Evolutionary conservation across 2,888 invertebrate species (phyloP), one percentile per base, ranked within the genome.

Genomic region (Microctonus brassicae): DNA sequence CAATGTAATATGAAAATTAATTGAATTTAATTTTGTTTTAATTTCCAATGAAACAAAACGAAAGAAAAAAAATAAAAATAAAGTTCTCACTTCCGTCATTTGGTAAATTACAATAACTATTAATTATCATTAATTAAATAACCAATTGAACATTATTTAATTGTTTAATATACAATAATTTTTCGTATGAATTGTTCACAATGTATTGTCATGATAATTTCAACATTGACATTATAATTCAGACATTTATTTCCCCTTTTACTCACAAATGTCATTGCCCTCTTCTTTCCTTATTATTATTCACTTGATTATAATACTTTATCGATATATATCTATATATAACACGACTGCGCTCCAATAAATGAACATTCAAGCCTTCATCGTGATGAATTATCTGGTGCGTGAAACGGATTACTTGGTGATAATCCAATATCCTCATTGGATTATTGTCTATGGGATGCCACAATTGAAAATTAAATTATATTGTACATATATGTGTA

Each of bases 211-310:
- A n/a, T n/a, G n/a, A n/a, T n/a, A n/a, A n/a, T n/a, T n/a, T n/a
- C n/a, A n/a, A n/a, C n/a, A n/a, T n/a, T 36, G 11, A 17, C 52
- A 53, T 22, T 55, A 52, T 22, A 22, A 33, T 24, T 22, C 11
- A n/a, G 17, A 20, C 20, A 13, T 52, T 6, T 52, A 29, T 29
- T 13, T 63, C 47, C 29, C 24, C 17, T 26, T 34, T 17, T 47
- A 9, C 17, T 13, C 34, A 60, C 10, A 20, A 13, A 26, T 33
- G 53, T 55, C 26, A 34, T 34, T n/a, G 52, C 22, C 13, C 22
- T 64, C n/a, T n/a, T n/a, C n/a, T 7, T 26, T 34, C 20, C n/a
- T 64, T 34, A 55, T 52, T 34, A 64, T 33, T 52, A 64, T 53
- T 52, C 34, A 52, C 22, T 39, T 26, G 22, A 61, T 61, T 55